Evolutionary conservation across 2,113 vertebrate genomes (phyloP).

Genomic region (Arizona elegans): DNA sequence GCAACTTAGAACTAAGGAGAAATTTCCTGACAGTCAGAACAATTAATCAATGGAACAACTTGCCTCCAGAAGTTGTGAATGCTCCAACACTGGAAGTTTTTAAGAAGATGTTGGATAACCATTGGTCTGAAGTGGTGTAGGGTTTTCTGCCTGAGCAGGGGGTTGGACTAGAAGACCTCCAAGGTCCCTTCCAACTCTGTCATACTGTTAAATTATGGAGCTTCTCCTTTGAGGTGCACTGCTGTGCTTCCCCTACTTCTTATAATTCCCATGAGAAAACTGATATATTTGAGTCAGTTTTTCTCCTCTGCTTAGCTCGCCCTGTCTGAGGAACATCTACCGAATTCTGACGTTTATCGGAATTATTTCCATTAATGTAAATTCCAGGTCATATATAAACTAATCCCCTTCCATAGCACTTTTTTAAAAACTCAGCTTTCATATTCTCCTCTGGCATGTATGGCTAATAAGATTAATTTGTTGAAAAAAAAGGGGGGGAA

Average conservation of each 20-base stretch:
- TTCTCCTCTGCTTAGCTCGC: not conserved
- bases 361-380: constrained; percentile 31
- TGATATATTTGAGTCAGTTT: not conserved
- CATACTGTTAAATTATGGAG: not conserved
- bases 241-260: not conserved
- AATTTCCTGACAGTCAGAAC: not conserved
- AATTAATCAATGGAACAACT: not conserved
- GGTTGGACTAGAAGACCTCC: not conserved
- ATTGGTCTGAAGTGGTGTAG: not conserved
- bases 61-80: not conserved
- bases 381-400: constrained; percentile 21
- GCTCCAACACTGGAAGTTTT: not conserved
- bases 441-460: constrained; percentile 5
- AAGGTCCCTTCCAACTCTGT: not conserved
- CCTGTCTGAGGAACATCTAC: not conserved
- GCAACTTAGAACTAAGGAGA: not conserved
- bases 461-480: constrained; percentile 24
- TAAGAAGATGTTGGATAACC: not conserved
- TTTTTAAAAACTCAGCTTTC: not conserved
- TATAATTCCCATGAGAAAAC: not conserved
- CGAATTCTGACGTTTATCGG: not conserved
- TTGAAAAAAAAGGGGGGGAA: not conserved
- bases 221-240: not conserved
- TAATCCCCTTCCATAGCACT: not conserved
- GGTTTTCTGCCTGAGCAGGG: not conserved